phyloP scores from a whole-genome alignment of 2,797 vertebrate genomes.

The Gambusia yucatana region DNA sequence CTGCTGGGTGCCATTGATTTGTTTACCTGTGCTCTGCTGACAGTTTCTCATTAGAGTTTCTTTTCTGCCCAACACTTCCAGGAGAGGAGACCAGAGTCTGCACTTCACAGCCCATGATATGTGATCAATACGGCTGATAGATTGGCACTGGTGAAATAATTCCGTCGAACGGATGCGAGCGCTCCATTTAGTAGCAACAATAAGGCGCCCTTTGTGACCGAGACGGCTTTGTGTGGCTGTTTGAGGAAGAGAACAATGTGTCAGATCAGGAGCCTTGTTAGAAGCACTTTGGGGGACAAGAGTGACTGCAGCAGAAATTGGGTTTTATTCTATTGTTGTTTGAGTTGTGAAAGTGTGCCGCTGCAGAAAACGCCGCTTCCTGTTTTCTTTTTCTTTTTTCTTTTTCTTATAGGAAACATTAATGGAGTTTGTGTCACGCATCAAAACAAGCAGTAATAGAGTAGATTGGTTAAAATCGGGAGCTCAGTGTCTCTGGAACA shows the following conservation, averaged over 20 bases:
- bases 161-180: slow-evolving; percentile 73
- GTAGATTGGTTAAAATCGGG: not conserved
- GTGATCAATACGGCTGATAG: slow-evolving; percentile 82
- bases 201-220: slow-evolving; percentile 64
- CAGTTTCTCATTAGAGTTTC: slow-evolving; percentile 84
- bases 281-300: slow-evolving; percentile 32
- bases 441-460: not conserved
- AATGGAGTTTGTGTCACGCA: not conserved
- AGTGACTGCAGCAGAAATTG: slow-evolving; percentile 16
- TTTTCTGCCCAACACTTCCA: slow-evolving; percentile 81
- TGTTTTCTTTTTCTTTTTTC: not conserved
- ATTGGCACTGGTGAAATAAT: slow-evolving; percentile 74
- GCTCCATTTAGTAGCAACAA: slow-evolving; percentile 72
- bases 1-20: slow-evolving; percentile 85
- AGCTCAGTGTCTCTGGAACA: not conserved
- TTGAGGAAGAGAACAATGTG: slow-evolving; percentile 46
- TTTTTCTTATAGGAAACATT: not conserved
- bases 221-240: slow-evolving; percentile 43
- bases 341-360: not conserved
- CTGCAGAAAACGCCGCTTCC: not conserved
- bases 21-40: slow-evolving; percentile 83
- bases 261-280: slow-evolving; percentile 34
- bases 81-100: slow-evolving; percentile 72
- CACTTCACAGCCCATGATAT: slow-evolving; percentile 64
- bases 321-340: slow-evolving; percentile 33